Evolutionary conservation across 2,888 invertebrate species (phyloP).

Genomic region (Brachylomia viminalis): DNA sequence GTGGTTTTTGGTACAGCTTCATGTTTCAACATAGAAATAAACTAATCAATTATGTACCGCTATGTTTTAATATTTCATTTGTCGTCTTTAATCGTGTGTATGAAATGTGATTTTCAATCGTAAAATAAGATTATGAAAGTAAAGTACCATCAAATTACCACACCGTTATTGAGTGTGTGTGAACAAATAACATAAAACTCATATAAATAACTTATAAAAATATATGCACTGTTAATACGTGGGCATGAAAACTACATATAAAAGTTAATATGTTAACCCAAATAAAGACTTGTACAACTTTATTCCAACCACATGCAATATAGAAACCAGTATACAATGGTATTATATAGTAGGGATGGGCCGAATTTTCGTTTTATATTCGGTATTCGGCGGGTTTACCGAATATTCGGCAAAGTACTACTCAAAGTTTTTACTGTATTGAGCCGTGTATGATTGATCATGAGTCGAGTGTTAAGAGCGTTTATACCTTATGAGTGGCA

Average conservation of each 20-base stretch:
- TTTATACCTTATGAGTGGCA: too few relatives aligned
- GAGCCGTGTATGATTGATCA: too few relatives aligned
- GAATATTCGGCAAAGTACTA: too few relatives aligned
- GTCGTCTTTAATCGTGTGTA: not conserved
- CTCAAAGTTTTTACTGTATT: too few relatives aligned
- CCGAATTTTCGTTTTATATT: too few relatives aligned
- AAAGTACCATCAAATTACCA: conserved; percentile 18
- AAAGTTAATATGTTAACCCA: conserved; percentile 72
- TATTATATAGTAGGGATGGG: too few relatives aligned
- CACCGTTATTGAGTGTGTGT: conserved; percentile 20
- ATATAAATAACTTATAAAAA: conserved; percentile 7
- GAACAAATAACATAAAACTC: conserved; percentile 38
- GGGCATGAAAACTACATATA: conserved; percentile 33
- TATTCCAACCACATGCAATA: conserved; percentile 66
- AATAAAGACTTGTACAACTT: conserved; percentile 72
- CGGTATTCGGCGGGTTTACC: too few relatives aligned
- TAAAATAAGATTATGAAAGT: conserved; percentile 20
- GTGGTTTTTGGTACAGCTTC: not conserved
- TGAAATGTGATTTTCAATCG: conserved; percentile 4
- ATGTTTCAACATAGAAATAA: not conserved
- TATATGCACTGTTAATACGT: conserved; percentile 55
- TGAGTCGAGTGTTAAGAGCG: too few relatives aligned
- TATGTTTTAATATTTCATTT: not conserved
- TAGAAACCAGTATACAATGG: conserved; percentile 62
- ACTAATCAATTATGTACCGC: not conserved